Conservation (phyloP, 1,140 invertebrate species). For the Thrips palmi region DNA sequence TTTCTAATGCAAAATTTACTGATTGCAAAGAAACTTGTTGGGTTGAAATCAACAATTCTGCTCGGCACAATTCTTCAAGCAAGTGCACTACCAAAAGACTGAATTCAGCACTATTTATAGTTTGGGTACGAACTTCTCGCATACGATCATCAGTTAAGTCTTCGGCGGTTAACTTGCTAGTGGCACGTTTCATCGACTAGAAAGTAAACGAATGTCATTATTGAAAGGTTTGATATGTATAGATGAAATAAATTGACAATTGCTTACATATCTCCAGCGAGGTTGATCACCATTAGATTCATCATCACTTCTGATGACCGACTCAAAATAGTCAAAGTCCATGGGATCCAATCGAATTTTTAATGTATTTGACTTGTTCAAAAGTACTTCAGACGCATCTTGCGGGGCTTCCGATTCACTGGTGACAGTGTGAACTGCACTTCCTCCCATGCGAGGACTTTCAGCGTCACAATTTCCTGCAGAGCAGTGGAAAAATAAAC, state of each 20-base stretch:
- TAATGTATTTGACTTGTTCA: slow-evolving; percentile 29
- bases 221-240: slow-evolving; percentile 14
- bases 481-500: neutral
- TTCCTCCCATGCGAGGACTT: slow-evolving; percentile 8
- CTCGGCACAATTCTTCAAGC: slow-evolving; percentile 33
- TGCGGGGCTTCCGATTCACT: slow-evolving; percentile 5
- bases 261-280: too few species aligned
- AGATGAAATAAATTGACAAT: too few species aligned
- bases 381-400: slow-evolving; percentile 15
- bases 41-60: slow-evolving; percentile 24
- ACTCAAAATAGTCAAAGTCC: slow-evolving; percentile 44
- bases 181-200: too few species aligned
- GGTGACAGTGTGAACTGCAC: slow-evolving; percentile 4
- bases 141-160: slow-evolving; percentile 33
- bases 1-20: slow-evolving; percentile 37
- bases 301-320: slow-evolving; percentile 31
- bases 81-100: slow-evolving; percentile 35
- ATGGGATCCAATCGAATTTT: slow-evolving; percentile 37
- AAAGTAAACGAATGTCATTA: slow-evolving; percentile 17
- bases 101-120: slow-evolving; percentile 34
- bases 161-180: slow-evolving; percentile 25
- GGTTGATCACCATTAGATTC: slow-evolving; percentile 22
- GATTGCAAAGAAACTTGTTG: slow-evolving; percentile 30
- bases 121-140: slow-evolving; percentile 28
- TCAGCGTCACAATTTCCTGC: too few species aligned